These are phyloP conservation scores for Microcebus murinus DNA, from an alignment of 2,113 vertebrate species.

Conservation along the genomic window DNA sequence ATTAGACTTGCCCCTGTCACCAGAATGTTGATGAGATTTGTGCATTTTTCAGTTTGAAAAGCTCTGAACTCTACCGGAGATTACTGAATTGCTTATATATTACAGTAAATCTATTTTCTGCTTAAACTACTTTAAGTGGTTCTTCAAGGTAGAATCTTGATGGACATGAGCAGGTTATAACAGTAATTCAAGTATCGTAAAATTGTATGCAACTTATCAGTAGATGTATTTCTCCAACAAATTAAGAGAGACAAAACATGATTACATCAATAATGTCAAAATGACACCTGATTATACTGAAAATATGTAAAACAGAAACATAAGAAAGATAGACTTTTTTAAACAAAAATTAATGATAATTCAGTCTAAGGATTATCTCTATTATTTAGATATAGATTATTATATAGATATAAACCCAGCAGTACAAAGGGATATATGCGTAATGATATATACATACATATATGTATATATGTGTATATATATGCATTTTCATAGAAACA, in stretches of 20 bases:
- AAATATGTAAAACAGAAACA: neutral
- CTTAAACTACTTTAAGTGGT: neutral
- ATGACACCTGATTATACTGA: neutral
- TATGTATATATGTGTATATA: too few species aligned
- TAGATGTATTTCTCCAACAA: neutral
- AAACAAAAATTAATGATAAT: neutral
- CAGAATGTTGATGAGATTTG: neutral
- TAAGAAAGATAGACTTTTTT: neutral
- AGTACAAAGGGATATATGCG: neutral
- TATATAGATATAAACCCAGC: neutral
- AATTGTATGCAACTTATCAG: neutral
- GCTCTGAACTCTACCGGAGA: neutral
- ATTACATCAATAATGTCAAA: neutral
- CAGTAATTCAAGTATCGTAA: neutral
- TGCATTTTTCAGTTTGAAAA: neutral
- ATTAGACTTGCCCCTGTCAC: neutral
- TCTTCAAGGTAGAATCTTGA: neutral
- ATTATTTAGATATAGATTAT: neutral
- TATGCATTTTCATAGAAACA: neutral
- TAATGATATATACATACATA: neutral
- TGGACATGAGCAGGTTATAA: neutral
- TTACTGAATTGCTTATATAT: neutral
- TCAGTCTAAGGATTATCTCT: neutral
- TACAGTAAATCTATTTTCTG: constrained; percentile 1
- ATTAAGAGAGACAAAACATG: neutral